These are phyloP conservation scores for Himalopsyche anomala DNA, from an alignment of 2,888 invertebrate genomes.

Conservation along the genomic window DNA sequence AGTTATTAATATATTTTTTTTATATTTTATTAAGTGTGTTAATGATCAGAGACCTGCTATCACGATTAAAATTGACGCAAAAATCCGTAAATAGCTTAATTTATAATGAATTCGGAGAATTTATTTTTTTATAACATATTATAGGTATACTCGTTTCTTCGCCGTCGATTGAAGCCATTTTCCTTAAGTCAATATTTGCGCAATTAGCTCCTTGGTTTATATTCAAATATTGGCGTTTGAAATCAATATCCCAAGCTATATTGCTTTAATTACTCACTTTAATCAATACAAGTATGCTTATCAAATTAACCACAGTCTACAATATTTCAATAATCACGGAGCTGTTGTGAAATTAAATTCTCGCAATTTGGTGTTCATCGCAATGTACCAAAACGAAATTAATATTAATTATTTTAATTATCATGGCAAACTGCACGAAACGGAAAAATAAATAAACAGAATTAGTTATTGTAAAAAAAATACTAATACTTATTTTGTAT, in stretches of 20 bases:
- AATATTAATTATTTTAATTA: neutral
- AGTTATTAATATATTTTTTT: too few species aligned
- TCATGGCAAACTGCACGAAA: neutral
- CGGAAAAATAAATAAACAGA: too few species aligned
- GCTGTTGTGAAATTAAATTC: conserved; percentile 13
- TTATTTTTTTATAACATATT: too few species aligned
- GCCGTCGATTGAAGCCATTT: too few species aligned
- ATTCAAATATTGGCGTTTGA: neutral
- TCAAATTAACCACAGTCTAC: conserved; percentile 40
- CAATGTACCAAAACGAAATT: neutral
- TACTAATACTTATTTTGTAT: too few species aligned
- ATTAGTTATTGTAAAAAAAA: too few species aligned
- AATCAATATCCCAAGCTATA: conserved; percentile 33
- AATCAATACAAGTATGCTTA: conserved; percentile 27
- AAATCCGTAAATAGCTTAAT: too few species aligned
- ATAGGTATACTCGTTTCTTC: too few species aligned
- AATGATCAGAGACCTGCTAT: too few species aligned
- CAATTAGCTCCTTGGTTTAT: conserved; percentile 23
- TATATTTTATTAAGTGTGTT: too few species aligned
- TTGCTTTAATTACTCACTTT: conserved; percentile 35
- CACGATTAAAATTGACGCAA: too few species aligned
- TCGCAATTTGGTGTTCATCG: neutral
- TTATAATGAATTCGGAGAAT: too few species aligned
- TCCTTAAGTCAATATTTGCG: neutral
- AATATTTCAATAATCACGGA: conserved; percentile 31